A percentile compares a stretch with the other conserved stretches of the same genome.
These are phyloP conservation scores for Euwallacea fornicatus DNA, from an alignment of 1,140 invertebrate genomes.

Conservation along the genomic window DNA sequence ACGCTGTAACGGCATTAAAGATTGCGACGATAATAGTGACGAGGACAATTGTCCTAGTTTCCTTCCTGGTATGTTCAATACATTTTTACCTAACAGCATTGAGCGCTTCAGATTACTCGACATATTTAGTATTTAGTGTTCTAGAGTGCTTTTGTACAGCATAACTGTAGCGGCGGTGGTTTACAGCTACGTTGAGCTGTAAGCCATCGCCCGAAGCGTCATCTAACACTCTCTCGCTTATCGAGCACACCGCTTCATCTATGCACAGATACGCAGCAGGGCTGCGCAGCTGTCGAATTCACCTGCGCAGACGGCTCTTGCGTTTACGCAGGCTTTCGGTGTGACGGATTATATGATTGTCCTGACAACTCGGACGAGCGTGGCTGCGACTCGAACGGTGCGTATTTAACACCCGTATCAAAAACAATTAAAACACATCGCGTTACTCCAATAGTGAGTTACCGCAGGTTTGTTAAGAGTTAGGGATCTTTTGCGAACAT, in stretches of 20 bases:
- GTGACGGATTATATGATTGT: slow-evolving; percentile 66
- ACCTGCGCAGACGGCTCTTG: slow-evolving; percentile 62
- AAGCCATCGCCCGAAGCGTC: background rate
- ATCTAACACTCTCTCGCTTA: slow-evolving; percentile 27
- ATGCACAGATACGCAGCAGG: slow-evolving; percentile 39
- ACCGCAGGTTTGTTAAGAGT: no score
- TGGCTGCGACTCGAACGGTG: slow-evolving; percentile 71
- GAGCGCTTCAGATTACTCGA: background rate
- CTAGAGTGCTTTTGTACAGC: no score
- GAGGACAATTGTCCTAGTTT: slow-evolving; percentile 62
- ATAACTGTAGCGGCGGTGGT: background rate
- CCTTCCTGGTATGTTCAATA: slow-evolving; percentile 35
- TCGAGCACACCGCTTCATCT: slow-evolving; percentile 36
- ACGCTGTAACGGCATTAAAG: slow-evolving; percentile 65
- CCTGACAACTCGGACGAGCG: slow-evolving; percentile 85
- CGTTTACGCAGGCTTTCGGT: slow-evolving; percentile 61
- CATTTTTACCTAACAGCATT: slow-evolving; percentile 1
- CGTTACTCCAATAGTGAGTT: no score
- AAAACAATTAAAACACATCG: no score
- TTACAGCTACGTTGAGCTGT: background rate
- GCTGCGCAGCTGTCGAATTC: slow-evolving; percentile 43
- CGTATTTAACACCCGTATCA: no score
- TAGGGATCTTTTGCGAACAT: no score
- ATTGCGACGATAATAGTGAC: slow-evolving; percentile 69
- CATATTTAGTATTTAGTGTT: background rate